phyloP scores from a whole-genome alignment of 2,113 vertebrate species.

The Monopterus albus region DNA sequence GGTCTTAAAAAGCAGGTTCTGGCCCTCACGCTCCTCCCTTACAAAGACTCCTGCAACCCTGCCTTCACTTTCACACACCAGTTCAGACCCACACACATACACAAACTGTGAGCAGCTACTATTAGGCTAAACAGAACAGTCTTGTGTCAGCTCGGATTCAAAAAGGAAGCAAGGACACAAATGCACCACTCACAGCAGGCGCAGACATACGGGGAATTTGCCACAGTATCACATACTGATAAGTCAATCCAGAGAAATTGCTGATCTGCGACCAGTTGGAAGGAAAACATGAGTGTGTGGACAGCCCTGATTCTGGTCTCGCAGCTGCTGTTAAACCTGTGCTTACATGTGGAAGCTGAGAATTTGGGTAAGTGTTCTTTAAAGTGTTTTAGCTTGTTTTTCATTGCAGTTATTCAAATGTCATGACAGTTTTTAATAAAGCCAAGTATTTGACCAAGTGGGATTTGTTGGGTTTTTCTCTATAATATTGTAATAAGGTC shows the following conservation, averaged over 20 bases:
- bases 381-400: slow-evolving; percentile 19
- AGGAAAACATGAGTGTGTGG: slow-evolving; percentile 73
- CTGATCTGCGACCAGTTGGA: slow-evolving; percentile 56
- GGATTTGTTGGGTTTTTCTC: too few species aligned
- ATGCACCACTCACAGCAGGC: slow-evolving; percentile 10
- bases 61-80: slow-evolving; percentile 44
- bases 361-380: slow-evolving; percentile 73
- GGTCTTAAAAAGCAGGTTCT: slow-evolving; percentile 72
- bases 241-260: slow-evolving; percentile 24
- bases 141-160: slow-evolving; percentile 50
- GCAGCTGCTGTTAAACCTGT: slow-evolving; percentile 83
- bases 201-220: slow-evolving; percentile 36
- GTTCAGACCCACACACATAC: slow-evolving; percentile 51
- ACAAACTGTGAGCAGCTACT: slow-evolving; percentile 46
- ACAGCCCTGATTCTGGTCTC: slow-evolving; percentile 73
- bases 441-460: too few species aligned
- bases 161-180: slow-evolving; percentile 40
- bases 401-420: background rate
- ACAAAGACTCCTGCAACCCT: slow-evolving; percentile 46
- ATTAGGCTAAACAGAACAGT: slow-evolving; percentile 48
- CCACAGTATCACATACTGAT: slow-evolving; percentile 19
- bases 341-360: slow-evolving; percentile 72
- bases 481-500: too few species aligned
- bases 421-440: background rate
- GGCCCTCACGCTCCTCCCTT: slow-evolving; percentile 71